These are phyloP conservation scores for Siniperca obscura DNA, from an alignment of 2,797 vertebrate species.

Conservation along the genomic window DNA sequence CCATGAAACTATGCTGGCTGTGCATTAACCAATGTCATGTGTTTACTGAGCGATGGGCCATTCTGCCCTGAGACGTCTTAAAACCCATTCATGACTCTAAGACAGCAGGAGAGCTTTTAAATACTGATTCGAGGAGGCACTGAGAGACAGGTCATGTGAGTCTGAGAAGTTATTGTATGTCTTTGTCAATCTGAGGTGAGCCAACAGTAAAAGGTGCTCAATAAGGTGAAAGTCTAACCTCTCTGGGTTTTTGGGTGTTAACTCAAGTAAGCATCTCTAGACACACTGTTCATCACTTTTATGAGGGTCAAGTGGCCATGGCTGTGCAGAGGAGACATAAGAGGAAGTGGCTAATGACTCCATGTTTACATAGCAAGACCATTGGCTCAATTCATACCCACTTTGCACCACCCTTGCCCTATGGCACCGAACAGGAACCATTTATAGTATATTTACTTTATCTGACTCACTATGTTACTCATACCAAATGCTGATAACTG, in stretches of 20 bases:
- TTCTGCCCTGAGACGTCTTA: slow-evolving; percentile 63
- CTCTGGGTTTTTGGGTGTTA: slow-evolving; percentile 37
- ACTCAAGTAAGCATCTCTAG: slow-evolving; percentile 60
- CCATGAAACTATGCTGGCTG: slow-evolving; percentile 72
- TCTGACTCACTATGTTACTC: slow-evolving; percentile 50
- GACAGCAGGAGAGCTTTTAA: slow-evolving; percentile 58
- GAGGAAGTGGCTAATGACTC: slow-evolving; percentile 74
- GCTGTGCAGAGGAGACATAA: slow-evolving; percentile 44
- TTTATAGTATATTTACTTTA: slow-evolving; percentile 59
- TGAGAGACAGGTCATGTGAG: slow-evolving; percentile 43
- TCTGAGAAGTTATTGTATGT: slow-evolving; percentile 45
- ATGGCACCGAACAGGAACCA: slow-evolving; percentile 21
- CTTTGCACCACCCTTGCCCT: slow-evolving; percentile 22
- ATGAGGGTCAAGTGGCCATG: slow-evolving; percentile 74
- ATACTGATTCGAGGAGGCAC: slow-evolving; percentile 55
- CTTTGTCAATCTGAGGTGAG: slow-evolving; percentile 52
- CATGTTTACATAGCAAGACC: slow-evolving; percentile 65
- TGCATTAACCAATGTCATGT: slow-evolving; percentile 76
- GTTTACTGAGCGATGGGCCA: slow-evolving; percentile 64
- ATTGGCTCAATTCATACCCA: slow-evolving; percentile 36
- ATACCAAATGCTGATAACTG: slow-evolving; percentile 1
- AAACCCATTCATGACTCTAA: slow-evolving; percentile 61
- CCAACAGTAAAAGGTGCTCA: slow-evolving; percentile 45
- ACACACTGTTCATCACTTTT: slow-evolving; percentile 78
- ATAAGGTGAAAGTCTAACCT: slow-evolving; percentile 52